Base-by-base conservation (phyloP, 2,888 invertebrate species). In the Drosophila aldrichi region DNA sequence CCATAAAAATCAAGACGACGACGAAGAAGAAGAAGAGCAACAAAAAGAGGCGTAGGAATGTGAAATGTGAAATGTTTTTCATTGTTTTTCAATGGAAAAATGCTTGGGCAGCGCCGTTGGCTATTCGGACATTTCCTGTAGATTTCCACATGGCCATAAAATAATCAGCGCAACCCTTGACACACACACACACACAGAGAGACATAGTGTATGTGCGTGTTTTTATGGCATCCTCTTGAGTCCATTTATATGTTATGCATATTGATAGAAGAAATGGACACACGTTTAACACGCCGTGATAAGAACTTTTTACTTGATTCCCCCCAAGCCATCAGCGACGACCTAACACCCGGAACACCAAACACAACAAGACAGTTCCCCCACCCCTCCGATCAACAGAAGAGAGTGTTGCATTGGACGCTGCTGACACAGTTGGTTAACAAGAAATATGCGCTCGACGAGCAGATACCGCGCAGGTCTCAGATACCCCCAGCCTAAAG, bases 81-180 rank as follows among this genome's bases (percentile, higher is more conserved):
- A 70, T 41, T 55, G 61, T 49, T 74, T 68, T 69, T 78, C 74
- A 52, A 18, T 81, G 77, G 70, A 79, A 79, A 79, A 72, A 64
- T 56, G 46, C 59, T 44, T 25, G 54, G 66, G 40, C 29, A 25
- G 55, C 59, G 74, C 32, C 54, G 40, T 34, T 57, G 44, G 66
- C 52, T 32, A 59, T 74, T 73, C 65, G 76, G 73, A 73, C 82
- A 88, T 89, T 84, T 84, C 74, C 88, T 82, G 76, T 82, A 72
- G 69, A 74, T 89, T 84, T 88, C 86, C 88, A 84, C 88, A 84
- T 84, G 90, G 86, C 88, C 88, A 89, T 84, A 84, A 89, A 84
- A 79, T 74, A 79, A 85, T 85, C 85, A 88, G 73, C 82, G 65
- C 88, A 89, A 85, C 90, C 84, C 86, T 82, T 89, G 82, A 82